Percentiles rank a stretch among this genome's conserved stretches.
Evolutionary conservation across 2,888 invertebrate species (phyloP).

Genomic region (Phania funesta): DNA sequence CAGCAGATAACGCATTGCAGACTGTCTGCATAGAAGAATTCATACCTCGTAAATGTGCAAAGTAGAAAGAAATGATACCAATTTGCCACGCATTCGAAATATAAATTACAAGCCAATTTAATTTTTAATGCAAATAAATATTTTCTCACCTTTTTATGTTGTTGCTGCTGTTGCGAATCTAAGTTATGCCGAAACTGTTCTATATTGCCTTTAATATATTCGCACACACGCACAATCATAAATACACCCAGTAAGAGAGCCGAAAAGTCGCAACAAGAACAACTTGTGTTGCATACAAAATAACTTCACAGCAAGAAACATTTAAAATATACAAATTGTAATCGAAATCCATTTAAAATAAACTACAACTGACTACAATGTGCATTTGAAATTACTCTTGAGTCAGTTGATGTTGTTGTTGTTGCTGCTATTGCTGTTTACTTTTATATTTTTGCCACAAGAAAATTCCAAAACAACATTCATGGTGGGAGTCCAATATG

Average conservation of each 20-base stretch:
- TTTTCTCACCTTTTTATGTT: conserved; percentile 53
- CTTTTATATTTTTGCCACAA: conserved; percentile 24
- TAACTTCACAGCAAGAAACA: conserved; percentile 31
- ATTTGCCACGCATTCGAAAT: conserved; percentile 63
- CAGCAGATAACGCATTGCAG: background rate
- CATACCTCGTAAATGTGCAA: background rate
- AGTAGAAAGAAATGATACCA: conserved; percentile 35
- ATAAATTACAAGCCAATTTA: conserved; percentile 54
- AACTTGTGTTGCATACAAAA: conserved; percentile 64
- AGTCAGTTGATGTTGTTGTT: background rate
- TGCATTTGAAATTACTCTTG: conserved; percentile 37
- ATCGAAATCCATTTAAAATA: conserved; percentile 47
- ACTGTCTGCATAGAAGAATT: background rate
- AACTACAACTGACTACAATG: conserved; percentile 25
- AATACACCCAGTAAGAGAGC: background rate
- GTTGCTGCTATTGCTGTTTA: background rate
- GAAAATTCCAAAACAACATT: conserved; percentile 34
- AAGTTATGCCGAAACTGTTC: conserved; percentile 53
- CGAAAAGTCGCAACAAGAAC: conserved; percentile 40
- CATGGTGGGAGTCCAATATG: conserved; percentile 61
- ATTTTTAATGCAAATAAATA: conserved; percentile 46
- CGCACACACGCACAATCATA: background rate
- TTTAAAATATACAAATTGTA: conserved; percentile 58
- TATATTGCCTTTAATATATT: background rate
- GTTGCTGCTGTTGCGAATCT: background rate